Conservation (phyloP, 1,140 invertebrate genomes). For the Hyphantria cunea region DNA sequence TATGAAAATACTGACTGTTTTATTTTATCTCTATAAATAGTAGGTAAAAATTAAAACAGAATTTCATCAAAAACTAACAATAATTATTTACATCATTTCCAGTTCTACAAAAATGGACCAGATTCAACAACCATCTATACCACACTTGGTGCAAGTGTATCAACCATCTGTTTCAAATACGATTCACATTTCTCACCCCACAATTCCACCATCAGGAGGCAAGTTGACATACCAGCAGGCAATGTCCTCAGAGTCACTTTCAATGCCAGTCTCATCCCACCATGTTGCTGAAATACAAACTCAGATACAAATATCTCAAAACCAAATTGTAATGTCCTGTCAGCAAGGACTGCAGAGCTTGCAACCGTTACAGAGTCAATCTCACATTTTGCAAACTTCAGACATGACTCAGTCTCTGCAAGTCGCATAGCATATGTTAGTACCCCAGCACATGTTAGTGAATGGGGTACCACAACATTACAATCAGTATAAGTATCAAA, state of each 20-base stretch:
- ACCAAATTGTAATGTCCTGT: slow-evolving; percentile 66
- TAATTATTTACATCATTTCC: neutral
- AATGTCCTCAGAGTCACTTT: slow-evolving; percentile 54
- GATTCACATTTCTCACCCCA: slow-evolving; percentile 52
- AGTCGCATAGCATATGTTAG: slow-evolving; percentile 59
- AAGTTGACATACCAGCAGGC: slow-evolving; percentile 64
- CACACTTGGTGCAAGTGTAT: slow-evolving; percentile 68
- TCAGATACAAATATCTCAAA: slow-evolving; percentile 50
- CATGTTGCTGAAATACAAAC: slow-evolving; percentile 49
- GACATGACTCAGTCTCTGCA: slow-evolving; percentile 52
- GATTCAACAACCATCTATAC: slow-evolving; percentile 52
- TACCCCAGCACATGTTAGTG: slow-evolving; percentile 60
- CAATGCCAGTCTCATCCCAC: slow-evolving; percentile 55
- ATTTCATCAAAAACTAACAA: too few relatives aligned
- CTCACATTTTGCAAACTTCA: slow-evolving; percentile 49
- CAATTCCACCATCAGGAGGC: slow-evolving; percentile 50
- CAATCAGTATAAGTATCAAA: slow-evolving; percentile 60
- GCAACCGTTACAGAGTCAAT: slow-evolving; percentile 46
- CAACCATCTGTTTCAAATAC: slow-evolving; percentile 47
- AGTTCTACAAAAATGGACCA: slow-evolving; percentile 54
- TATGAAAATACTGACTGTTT: too few relatives aligned
- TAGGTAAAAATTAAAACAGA: too few relatives aligned
- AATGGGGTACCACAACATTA: slow-evolving; percentile 58
- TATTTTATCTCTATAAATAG: too few relatives aligned
- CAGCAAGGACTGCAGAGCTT: slow-evolving; percentile 63